Evolutionary conservation across 2,888 invertebrate species (phyloP).

Genomic region (Drosophila limbata): DNA sequence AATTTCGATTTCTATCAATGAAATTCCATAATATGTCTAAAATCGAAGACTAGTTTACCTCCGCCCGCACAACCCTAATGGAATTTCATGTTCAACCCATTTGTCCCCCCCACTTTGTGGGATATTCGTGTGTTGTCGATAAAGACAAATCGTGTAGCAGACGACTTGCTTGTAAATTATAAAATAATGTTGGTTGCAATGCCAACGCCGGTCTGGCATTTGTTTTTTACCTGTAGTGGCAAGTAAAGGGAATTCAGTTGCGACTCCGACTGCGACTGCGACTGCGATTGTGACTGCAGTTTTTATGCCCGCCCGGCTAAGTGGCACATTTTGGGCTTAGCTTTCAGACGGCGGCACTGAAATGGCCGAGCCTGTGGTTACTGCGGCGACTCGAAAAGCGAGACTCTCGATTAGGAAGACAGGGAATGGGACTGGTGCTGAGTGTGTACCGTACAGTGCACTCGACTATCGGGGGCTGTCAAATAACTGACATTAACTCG

Average conservation of each 20-base stretch:
- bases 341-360: constrained; percentile 66
- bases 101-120: neutral
- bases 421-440: neutral
- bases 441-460: constrained; percentile 51
- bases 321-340: constrained; percentile 79
- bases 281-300: constrained; percentile 52
- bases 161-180: constrained; percentile 77
- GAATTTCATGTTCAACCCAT: constrained; percentile 49
- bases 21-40: constrained; percentile 45
- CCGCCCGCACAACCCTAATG: constrained; percentile 54
- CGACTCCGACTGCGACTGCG: constrained; percentile 49
- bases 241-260: neutral
- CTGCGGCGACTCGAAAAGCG: constrained; percentile 38
- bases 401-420: constrained; percentile 4
- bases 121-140: constrained; percentile 57
- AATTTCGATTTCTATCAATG: constrained; percentile 78
- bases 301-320: constrained; percentile 73
- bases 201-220: constrained; percentile 60
- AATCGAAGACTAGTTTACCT: constrained; percentile 38
- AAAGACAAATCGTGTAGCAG: constrained; percentile 72
- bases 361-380: constrained; percentile 53
- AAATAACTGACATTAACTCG: constrained; percentile 79
- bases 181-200: constrained; percentile 80
- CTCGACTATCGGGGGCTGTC: constrained; percentile 75
- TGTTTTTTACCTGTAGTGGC: constrained; percentile 29